phyloP scores from a whole-genome alignment of 2,888 invertebrate genomes.

The Eumacrocentrus americanus region DNA sequence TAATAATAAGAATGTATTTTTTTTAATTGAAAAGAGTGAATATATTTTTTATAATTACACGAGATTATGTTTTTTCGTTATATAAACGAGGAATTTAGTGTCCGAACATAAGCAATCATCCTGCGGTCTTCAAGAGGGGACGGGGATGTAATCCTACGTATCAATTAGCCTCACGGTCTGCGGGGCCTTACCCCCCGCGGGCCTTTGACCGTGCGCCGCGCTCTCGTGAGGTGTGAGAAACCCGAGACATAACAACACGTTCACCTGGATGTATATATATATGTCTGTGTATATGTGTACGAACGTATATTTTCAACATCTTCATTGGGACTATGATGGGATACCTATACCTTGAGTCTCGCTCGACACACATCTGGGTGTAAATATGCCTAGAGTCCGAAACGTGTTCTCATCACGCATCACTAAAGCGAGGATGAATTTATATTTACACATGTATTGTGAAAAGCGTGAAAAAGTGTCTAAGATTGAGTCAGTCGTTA shows the following conservation, averaged over 20 bases:
- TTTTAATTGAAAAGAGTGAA: background rate
- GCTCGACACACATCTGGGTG: slow-evolving; percentile 23
- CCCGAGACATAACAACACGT: slow-evolving; percentile 48
- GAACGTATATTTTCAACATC: too few species aligned
- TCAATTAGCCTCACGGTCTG: slow-evolving; percentile 61
- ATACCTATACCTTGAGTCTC: too few species aligned
- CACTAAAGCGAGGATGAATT: slow-evolving; percentile 17
- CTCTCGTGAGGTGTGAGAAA: slow-evolving; percentile 56
- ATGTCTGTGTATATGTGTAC: background rate
- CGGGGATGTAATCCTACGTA: slow-evolving; percentile 61
- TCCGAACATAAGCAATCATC: slow-evolving; percentile 56
- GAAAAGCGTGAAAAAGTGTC: slow-evolving; percentile 27
- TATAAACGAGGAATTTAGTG: slow-evolving; percentile 53
- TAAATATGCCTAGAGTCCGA: slow-evolving; percentile 5
- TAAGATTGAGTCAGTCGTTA: slow-evolving; percentile 6
- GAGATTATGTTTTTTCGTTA: slow-evolving; percentile 5
- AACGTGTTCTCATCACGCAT: slow-evolving; percentile 9
- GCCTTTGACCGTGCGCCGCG: slow-evolving; percentile 61
- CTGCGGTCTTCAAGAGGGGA: slow-evolving; percentile 40
- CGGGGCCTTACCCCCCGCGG: slow-evolving; percentile 61
- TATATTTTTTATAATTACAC: background rate
- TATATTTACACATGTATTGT: slow-evolving; percentile 17
- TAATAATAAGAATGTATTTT: background rate
- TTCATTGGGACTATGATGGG: too few species aligned
- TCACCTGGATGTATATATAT: slow-evolving; percentile 30